Conservation (phyloP, 2,797 vertebrate species). For the Oophaga sylvatica region DNA sequence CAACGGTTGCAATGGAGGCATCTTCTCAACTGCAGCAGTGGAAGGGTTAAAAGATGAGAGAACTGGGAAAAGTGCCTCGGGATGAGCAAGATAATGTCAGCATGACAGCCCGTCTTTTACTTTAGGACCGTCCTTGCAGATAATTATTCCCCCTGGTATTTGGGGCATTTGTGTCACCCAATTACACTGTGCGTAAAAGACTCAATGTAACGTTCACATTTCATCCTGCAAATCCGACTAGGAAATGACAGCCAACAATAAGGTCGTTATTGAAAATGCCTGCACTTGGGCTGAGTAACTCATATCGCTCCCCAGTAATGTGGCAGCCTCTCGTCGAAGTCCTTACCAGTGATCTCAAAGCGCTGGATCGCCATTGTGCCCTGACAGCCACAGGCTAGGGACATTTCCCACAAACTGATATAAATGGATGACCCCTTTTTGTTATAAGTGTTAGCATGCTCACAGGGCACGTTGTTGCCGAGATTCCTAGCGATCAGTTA, state of each 20-base stretch:
- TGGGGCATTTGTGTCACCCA: constrained; percentile 31
- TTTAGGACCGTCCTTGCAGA: constrained; percentile 1
- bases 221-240: constrained; percentile 43
- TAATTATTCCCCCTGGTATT: constrained; percentile 40
- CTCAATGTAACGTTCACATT: constrained; percentile 28
- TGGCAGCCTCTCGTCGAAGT: constrained; percentile 5
- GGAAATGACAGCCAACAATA: constrained; percentile 50
- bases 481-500: neutral
- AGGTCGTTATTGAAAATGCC: constrained; percentile 38
- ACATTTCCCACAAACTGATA: neutral
- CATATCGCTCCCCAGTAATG: neutral
- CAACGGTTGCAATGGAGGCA: neutral
- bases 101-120: neutral
- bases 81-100: neutral
- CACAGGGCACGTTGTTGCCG: too few relatives aligned
- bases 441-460: neutral
- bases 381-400: too few relatives aligned
- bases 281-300: constrained; percentile 30
- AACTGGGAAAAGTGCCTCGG: neutral
- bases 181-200: constrained; percentile 47
- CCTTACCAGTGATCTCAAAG: neutral
- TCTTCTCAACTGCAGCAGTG: neutral
- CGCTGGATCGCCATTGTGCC: neutral
- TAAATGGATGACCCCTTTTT: neutral
- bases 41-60: neutral